Conservation (phyloP, 2,888 invertebrate species). For the Germaria angustata region DNA sequence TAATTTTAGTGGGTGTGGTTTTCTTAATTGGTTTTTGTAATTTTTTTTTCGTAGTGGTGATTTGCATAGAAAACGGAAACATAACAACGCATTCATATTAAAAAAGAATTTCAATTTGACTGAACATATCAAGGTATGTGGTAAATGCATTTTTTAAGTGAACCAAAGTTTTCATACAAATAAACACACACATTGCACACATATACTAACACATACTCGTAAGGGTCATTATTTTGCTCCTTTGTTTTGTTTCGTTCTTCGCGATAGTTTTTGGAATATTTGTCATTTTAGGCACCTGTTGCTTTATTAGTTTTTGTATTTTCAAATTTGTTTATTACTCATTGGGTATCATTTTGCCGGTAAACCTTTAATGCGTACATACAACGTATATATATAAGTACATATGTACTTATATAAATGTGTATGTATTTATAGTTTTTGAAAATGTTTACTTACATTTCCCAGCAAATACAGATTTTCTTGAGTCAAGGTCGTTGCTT, state of each 20-base stretch:
- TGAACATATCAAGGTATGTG: background rate
- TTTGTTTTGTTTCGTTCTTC: constrained; percentile 19
- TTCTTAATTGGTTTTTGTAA: background rate
- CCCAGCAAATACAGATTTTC: too few relatives aligned
- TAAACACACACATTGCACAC: background rate
- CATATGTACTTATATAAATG: too few relatives aligned
- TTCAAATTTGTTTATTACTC: background rate
- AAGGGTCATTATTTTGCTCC: background rate
- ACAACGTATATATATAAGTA: too few relatives aligned
- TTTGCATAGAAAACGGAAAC: constrained; percentile 19
- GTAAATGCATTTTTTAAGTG: background rate
- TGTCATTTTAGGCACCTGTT: constrained; percentile 23
- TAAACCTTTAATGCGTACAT: too few relatives aligned
- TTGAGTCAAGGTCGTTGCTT: too few relatives aligned
- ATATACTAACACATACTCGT: background rate
- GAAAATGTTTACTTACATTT: too few relatives aligned
- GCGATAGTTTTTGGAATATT: background rate
- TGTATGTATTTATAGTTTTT: too few relatives aligned
- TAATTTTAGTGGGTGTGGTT: constrained; percentile 43
- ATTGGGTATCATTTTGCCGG: background rate
- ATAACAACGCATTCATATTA: background rate
- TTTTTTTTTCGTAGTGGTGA: background rate
- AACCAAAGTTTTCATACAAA: background rate
- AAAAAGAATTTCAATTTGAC: background rate
- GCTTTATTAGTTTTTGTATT: background rate